These are phyloP conservation scores for Slavum lentiscoides DNA, from an alignment of 2,888 invertebrate species.

Conservation along the genomic window DNA sequence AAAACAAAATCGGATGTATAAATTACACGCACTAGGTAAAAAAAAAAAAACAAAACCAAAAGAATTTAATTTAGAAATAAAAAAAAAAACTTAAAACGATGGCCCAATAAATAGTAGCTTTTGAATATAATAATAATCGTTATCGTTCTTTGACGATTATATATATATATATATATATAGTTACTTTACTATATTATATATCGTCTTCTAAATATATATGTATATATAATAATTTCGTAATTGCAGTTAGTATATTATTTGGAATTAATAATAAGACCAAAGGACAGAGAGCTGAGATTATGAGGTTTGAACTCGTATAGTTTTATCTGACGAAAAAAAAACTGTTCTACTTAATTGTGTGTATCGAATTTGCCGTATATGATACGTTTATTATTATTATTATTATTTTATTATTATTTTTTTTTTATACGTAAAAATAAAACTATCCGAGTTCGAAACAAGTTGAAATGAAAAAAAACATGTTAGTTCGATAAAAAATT, in stretches of 20 bases:
- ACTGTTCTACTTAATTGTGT: neutral
- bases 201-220: neutral
- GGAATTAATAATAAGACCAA: slow-evolving; percentile 38
- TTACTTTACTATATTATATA: slow-evolving; percentile 23
- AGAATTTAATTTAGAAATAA: neutral
- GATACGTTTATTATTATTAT: neutral
- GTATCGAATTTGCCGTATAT: neutral
- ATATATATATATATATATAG: no score
- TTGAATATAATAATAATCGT: neutral
- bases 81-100: slow-evolving; percentile 39
- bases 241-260: slow-evolving; percentile 19
- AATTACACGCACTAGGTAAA: slow-evolving; percentile 15
- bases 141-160: slow-evolving; percentile 16
- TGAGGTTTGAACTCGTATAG: slow-evolving; percentile 41
- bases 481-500: slow-evolving; percentile 50
- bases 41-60: slow-evolving; percentile 11
- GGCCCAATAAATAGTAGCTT: slow-evolving; percentile 53
- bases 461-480: slow-evolving; percentile 46
- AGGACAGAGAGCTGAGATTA: slow-evolving; percentile 38
- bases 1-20: slow-evolving; percentile 30
- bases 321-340: slow-evolving; percentile 21
- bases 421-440: slow-evolving; percentile 25
- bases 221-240: neutral
- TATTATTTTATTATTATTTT: no score
- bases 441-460: slow-evolving; percentile 45